Evolutionary conservation across 2,888 invertebrate genomes (phyloP), one percentile per base, ranked within the genome.

Genomic region (Ichneumoninae sp.): DNA sequence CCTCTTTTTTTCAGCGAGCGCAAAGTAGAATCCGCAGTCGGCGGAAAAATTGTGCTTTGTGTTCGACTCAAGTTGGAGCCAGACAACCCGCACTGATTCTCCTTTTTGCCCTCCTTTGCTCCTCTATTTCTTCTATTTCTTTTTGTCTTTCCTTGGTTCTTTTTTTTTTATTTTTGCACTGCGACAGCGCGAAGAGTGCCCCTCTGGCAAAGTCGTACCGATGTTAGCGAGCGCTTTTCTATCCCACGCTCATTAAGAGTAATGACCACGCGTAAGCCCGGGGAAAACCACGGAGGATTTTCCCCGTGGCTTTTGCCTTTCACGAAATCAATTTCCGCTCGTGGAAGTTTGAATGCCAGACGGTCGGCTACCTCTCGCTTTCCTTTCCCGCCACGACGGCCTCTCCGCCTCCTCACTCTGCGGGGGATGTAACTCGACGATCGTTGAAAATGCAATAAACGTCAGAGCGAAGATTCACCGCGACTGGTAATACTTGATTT

Each of bases 201-300:
- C 36, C 69, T 47, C 68, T 19, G 69, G 69, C 19, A 30, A 62
- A 62, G 69, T 69, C 30, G 54, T 30, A 54, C 40, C 40, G 13
- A 33, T 60, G 60, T 47, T 13, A 30, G 57, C 54, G 60, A 44
- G 69, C 19, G 40, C 68, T 57, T 50, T 50, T 62, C 50, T 26
- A 40, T 82, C n/a, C 44, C 47, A 52, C 71, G 66, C 75, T 82
- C 79, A 79, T 82, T 84, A 84, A 82, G 79, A 84, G 71, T 82
- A 84, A 84, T 79, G 82, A 84, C 79, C 78, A 57, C 65, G 70
- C 84, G 50, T 36, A 66, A 62, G 30, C 74, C 22, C n/a, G 33
- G 66, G 65, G 4, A 62, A 62, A 33, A 62, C 52, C 54, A 22
- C 47, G 30, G 36, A n/a, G 65, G 65, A 66, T 54, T 40, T 52